A percentile compares a stretch with the other conserved stretches of the same genome.
phyloP scores from a whole-genome alignment of 1,140 invertebrate genomes.

The Neomicropteryx cornuta region DNA sequence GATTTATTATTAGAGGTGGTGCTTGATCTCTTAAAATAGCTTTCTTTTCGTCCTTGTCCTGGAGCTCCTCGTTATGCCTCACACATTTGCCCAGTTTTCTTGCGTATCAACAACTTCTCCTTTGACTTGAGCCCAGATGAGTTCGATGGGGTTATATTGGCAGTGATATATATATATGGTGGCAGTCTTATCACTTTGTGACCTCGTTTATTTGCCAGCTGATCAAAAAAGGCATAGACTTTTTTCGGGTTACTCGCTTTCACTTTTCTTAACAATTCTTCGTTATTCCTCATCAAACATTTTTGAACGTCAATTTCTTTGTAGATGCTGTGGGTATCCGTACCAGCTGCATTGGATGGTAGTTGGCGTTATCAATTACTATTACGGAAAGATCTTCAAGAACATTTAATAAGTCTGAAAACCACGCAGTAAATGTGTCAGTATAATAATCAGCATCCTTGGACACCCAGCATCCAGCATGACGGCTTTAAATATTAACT shows the following conservation, averaged over 20 bases:
- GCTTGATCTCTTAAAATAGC: too few relatives aligned
- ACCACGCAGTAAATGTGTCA: not conserved
- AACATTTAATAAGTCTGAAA: not conserved
- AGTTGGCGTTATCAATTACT: not conserved
- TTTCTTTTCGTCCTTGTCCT: too few relatives aligned
- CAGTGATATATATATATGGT: conserved; percentile 16
- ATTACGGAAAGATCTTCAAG: conserved; percentile 1
- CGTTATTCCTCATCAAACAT: not conserved
- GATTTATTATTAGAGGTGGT: too few relatives aligned
- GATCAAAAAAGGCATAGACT: conserved; percentile 11
- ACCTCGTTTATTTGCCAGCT: conserved; percentile 10
- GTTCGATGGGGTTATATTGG: conserved; percentile 15
- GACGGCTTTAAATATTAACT: not conserved
- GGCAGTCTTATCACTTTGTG: conserved; percentile 13
- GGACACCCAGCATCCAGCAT: too few relatives aligned
- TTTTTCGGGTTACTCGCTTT: not conserved
- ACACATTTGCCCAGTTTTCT: too few relatives aligned
- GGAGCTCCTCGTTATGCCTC: too few relatives aligned
- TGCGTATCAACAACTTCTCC: too few relatives aligned
- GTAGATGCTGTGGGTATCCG: not conserved
- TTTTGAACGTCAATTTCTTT: not conserved
- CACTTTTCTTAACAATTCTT: not conserved
- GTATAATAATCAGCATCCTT: conserved; percentile 1
- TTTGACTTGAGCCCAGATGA: conserved; percentile 12
- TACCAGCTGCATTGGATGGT: not conserved